These are phyloP conservation scores for Micropterix aruncella DNA, from an alignment of 2,888 invertebrate genomes.

Conservation along the genomic window DNA sequence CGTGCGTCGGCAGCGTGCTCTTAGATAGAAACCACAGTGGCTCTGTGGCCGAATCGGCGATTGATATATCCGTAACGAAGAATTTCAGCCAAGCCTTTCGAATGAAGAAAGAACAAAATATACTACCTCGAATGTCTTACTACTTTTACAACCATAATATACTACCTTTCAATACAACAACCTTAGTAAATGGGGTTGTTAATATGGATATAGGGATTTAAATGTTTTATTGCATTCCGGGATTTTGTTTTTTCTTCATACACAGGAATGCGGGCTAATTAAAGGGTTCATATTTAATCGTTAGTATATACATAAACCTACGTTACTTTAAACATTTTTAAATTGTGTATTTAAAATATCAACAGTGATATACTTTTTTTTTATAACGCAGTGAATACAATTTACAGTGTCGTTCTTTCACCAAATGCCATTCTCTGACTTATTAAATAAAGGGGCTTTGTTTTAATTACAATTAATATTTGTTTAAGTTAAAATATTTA, in stretches of 20 bases:
- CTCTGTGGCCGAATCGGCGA: constrained; percentile 35
- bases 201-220: too few species aligned
- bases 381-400: background rate
- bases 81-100: constrained; percentile 41
- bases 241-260: background rate
- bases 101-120: background rate
- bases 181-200: too few species aligned
- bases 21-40: constrained; percentile 30
- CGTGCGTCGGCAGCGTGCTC: constrained; percentile 13
- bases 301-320: too few species aligned
- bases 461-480: too few species aligned
- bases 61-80: constrained; percentile 38
- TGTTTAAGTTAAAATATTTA: too few species aligned
- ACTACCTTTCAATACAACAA: too few species aligned
- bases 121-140: background rate
- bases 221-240: too few species aligned
- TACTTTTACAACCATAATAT: too few species aligned
- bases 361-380: background rate
- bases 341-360: background rate
- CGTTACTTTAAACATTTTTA: too few species aligned
- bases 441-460: constrained; percentile 37
- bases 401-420: background rate
- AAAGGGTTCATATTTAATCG: too few species aligned
- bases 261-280: background rate
- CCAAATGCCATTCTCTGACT: constrained; percentile 17